These are phyloP conservation scores for Pissodes strobi DNA, from an alignment of 1,140 invertebrate species.

Conservation along the genomic window DNA sequence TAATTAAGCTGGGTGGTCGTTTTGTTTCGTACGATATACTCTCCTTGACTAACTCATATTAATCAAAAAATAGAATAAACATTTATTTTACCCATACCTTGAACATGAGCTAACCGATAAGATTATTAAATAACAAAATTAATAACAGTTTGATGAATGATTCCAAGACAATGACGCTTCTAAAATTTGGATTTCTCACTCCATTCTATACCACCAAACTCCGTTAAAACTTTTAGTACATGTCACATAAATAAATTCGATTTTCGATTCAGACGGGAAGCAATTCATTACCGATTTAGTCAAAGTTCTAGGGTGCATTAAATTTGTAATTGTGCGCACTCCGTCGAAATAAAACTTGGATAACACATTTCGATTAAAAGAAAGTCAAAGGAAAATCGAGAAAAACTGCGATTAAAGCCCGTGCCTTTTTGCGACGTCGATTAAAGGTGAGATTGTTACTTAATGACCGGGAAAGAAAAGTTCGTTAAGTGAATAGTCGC, in stretches of 20 bases:
- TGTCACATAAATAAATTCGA: conserved; percentile 20
- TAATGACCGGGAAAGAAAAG: conserved; percentile 39
- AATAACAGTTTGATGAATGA: too few species aligned
- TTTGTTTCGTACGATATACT: too few species aligned
- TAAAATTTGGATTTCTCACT: too few species aligned
- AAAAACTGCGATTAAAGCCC: conserved; percentile 14
- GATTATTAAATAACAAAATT: too few species aligned
- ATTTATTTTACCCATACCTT: too few species aligned
- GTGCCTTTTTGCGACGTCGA: conserved; percentile 19
- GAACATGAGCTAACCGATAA: too few species aligned
- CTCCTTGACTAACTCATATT: too few species aligned
- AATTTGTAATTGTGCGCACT: conserved; percentile 26
- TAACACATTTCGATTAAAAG: conserved; percentile 22
- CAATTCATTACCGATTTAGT: conserved; percentile 29
- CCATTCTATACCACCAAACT: too few species aligned
- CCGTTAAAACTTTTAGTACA: conserved; percentile 4
- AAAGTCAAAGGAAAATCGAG: conserved; percentile 21
- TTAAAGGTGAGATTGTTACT: conserved; percentile 37
- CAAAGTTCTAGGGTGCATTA: conserved; percentile 25
- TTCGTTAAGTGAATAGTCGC: conserved; percentile 37
- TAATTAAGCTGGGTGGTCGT: too few species aligned
- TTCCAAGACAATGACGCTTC: too few species aligned
- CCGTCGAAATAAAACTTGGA: conserved; percentile 23
- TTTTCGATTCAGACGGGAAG: conserved; percentile 10
- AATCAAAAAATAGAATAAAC: too few species aligned